A percentile compares a stretch with the other conserved stretches of the same genome.
Evolutionary conservation across 2,113 vertebrate genomes (phyloP).

Genomic region (Scartelaos histophorus): DNA sequence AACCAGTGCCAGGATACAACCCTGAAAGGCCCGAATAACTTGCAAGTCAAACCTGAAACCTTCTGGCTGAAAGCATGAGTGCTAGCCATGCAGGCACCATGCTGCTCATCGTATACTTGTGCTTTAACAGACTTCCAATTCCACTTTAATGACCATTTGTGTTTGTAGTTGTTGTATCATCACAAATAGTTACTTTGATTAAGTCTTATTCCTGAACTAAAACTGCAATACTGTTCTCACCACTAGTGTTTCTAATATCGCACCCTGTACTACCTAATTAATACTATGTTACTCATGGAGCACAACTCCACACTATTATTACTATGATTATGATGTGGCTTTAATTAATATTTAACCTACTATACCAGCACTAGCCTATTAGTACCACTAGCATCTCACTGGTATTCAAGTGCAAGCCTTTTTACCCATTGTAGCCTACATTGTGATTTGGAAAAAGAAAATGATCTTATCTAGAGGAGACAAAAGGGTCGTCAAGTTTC

Average conservation of each 20-base stretch:
- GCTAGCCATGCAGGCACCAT: too few species aligned
- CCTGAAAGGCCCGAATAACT: too few species aligned
- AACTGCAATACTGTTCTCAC: neutral
- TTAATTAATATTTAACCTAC: too few species aligned
- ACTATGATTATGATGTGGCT: neutral
- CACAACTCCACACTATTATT: neutral
- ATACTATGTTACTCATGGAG: too few species aligned
- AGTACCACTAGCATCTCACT: neutral
- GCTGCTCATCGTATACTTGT: too few species aligned
- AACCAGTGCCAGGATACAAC: too few species aligned
- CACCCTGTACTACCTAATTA: too few species aligned
- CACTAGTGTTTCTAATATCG: neutral
- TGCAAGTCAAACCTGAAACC: too few species aligned
- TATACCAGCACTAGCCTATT: too few species aligned
- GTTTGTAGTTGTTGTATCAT: neutral
- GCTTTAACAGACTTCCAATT: too few species aligned
- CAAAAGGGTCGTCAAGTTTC: slow-evolving; percentile 41
- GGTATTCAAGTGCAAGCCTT: neutral
- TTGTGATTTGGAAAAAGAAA: slow-evolving; percentile 17
- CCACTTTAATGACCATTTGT: too few species aligned
- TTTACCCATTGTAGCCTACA: neutral
- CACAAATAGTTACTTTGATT: neutral
- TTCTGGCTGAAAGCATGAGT: too few species aligned
- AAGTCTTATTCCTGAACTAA: neutral
- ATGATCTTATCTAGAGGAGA: slow-evolving; percentile 27